Evolutionary conservation across 2,888 invertebrate genomes (phyloP).

Genomic region (Ormia ochracea): DNA sequence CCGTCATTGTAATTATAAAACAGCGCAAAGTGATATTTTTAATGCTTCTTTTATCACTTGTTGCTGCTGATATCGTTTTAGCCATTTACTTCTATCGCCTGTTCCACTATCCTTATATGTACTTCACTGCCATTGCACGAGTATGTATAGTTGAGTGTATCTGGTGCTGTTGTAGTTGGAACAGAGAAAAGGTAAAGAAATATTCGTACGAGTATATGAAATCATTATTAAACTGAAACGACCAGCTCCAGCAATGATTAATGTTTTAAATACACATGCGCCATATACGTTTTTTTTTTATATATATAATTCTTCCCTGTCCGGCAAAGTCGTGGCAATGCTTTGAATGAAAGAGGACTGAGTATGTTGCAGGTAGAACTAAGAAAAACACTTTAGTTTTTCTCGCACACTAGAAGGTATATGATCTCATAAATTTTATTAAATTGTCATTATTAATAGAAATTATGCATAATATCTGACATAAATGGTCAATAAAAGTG

Average conservation of each 20-base stretch:
- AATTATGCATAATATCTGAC: constrained; percentile 65
- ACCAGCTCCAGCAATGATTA: constrained; percentile 36
- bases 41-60: constrained; percentile 49
- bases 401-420: constrained; percentile 23
- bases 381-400: neutral
- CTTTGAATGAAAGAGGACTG: neutral
- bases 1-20: neutral
- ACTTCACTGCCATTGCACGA: neutral
- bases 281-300: constrained; percentile 18
- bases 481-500: constrained; percentile 68
- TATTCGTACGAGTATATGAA: constrained; percentile 16
- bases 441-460: constrained; percentile 65
- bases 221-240: constrained; percentile 42
- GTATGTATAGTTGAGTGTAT: neutral
- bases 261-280: constrained; percentile 34
- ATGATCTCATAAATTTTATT: constrained; percentile 59
- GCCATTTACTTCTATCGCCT: constrained; percentile 14
- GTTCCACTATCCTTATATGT: constrained; percentile 9
- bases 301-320: neutral
- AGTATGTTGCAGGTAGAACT: neutral
- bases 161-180: neutral
- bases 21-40: neutral
- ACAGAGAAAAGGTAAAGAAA: constrained; percentile 1
- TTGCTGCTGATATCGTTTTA: constrained; percentile 14
- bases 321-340: neutral